Conservation (phyloP, 2,888 invertebrate species). For the Philereme transversata region DNA sequence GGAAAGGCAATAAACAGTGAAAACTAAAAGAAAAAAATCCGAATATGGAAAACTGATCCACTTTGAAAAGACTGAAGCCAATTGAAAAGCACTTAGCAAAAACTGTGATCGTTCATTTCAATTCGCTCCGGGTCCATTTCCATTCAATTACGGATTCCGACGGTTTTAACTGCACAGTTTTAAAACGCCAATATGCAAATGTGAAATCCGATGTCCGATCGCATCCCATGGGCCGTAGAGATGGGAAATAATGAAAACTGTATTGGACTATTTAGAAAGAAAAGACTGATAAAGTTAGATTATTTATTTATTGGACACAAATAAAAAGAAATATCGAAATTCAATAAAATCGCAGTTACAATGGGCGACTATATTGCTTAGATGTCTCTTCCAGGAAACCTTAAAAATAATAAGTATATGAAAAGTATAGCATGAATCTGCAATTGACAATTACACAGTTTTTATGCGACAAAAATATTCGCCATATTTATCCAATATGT, state of each 20-base stretch:
- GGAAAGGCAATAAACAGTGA: too few relatives aligned
- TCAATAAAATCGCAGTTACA: too few relatives aligned
- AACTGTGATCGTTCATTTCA: constrained; percentile 23
- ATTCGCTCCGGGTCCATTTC: constrained; percentile 22
- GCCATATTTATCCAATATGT: too few relatives aligned
- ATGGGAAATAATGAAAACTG: constrained; percentile 28
- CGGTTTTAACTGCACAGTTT: constrained; percentile 58
- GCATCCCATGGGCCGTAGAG: constrained; percentile 38
- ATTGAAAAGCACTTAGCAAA: constrained; percentile 23
- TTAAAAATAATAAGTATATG: too few relatives aligned
- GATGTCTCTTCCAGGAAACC: too few relatives aligned
- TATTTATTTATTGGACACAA: too few relatives aligned
- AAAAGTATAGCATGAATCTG: too few relatives aligned
- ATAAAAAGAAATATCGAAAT: too few relatives aligned
- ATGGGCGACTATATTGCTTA: too few relatives aligned
- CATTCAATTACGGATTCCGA: constrained; percentile 40
- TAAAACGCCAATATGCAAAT: constrained; percentile 75
- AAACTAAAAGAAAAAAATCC: too few relatives aligned
- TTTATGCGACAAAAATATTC: too few relatives aligned
- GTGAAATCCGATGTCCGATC: constrained; percentile 60
- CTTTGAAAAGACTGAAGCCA: constrained; percentile 4
- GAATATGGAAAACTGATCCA: neutral
- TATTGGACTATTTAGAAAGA: constrained; percentile 1
- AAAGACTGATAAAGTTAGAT: neutral
- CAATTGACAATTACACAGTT: too few relatives aligned